A percentile compares a stretch with the other conserved stretches of the same genome.
phyloP scores from a whole-genome alignment of 2,888 invertebrate genomes.

The Nephrotoma guestfalica region DNA sequence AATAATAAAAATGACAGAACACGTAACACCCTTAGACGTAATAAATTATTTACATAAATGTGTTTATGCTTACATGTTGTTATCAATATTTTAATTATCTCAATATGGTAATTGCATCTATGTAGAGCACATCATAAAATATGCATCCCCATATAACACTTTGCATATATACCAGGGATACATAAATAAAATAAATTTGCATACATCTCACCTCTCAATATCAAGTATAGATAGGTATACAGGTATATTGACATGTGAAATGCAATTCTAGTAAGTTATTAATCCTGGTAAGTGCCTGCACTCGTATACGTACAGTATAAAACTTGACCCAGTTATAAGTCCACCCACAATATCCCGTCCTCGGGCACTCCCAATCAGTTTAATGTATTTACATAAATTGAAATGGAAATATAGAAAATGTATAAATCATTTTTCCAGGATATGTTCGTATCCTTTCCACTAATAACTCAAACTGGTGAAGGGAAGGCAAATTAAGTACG shows the following conservation, averaged over 20 bases:
- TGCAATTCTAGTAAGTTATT: too few relatives aligned
- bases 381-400: too few relatives aligned
- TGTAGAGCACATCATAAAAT: not conserved
- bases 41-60: not conserved
- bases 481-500: too few relatives aligned
- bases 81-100: not conserved
- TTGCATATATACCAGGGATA: not conserved
- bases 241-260: too few relatives aligned
- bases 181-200: not conserved
- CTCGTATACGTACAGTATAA: not conserved
- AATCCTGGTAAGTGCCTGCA: not conserved
- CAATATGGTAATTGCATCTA: not conserved
- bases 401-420: too few relatives aligned
- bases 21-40: not conserved
- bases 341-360: too few relatives aligned
- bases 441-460: too few relatives aligned
- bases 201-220: not conserved
- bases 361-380: too few relatives aligned
- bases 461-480: too few relatives aligned
- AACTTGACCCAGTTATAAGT: too few relatives aligned
- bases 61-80: not conserved
- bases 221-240: too few relatives aligned
- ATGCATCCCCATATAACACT: not conserved
- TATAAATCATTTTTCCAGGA: too few relatives aligned
- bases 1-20: not conserved